Percentiles rank a stretch among this genome's conserved stretches.
These are phyloP conservation scores for Idris sp. DNA, from an alignment of 1,140 invertebrate genomes.

Conservation along the genomic window DNA sequence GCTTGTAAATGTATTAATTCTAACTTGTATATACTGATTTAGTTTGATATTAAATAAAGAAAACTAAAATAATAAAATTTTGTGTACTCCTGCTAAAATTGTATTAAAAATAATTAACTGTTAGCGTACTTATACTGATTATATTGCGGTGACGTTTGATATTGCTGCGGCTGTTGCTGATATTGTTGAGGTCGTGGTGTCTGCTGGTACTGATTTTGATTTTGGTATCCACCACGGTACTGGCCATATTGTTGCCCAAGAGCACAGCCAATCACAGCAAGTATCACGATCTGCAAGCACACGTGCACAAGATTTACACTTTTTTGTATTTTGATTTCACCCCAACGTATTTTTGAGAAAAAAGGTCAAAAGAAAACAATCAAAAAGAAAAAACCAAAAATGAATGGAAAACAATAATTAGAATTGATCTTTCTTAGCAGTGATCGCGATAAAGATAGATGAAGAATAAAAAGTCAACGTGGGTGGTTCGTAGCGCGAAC, in stretches of 20 bases:
- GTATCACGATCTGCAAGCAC: slow-evolving; percentile 69
- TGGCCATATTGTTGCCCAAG: slow-evolving; percentile 65
- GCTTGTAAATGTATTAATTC: too few relatives aligned
- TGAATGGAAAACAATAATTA: too few relatives aligned
- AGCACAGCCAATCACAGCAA: slow-evolving; percentile 66
- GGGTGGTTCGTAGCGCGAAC: slow-evolving; percentile 44
- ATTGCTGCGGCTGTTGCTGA: slow-evolving; percentile 51
- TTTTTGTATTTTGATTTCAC: slow-evolving; percentile 25
- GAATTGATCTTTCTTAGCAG: too few relatives aligned
- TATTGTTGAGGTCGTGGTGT: slow-evolving; percentile 63
- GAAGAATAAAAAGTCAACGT: slow-evolving; percentile 8
- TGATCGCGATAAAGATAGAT: slow-evolving; percentile 4
- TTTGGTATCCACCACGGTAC: slow-evolving; percentile 59
- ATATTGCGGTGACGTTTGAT: slow-evolving; percentile 51
- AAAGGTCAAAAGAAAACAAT: neutral
- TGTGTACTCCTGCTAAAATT: too few relatives aligned
- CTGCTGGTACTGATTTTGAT: slow-evolving; percentile 64
- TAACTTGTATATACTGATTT: too few relatives aligned
- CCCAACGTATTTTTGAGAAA: slow-evolving; percentile 3
- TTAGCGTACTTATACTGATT: slow-evolving; percentile 68
- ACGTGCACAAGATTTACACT: slow-evolving; percentile 57
- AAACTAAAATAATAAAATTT: too few relatives aligned
- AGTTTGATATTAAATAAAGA: too few relatives aligned
- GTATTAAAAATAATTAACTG: too few relatives aligned
- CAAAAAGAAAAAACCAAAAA: slow-evolving; percentile 12